Percentiles rank a stretch among this genome's conserved stretches.
Conservation (phyloP, 2,888 invertebrate species). For the Eupithecia inturbata region DNA sequence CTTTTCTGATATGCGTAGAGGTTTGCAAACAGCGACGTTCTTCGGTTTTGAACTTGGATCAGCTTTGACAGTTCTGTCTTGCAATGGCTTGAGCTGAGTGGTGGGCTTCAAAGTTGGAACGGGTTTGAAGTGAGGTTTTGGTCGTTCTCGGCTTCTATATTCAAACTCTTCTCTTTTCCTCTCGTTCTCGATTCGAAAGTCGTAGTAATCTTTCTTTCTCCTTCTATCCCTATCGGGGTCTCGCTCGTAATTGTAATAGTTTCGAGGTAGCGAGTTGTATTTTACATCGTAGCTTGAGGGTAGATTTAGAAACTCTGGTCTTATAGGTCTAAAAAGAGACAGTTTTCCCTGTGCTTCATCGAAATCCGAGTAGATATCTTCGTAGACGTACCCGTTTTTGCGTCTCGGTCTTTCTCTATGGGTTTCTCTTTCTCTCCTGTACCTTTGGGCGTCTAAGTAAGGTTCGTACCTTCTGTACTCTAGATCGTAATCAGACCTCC, state of each 20-base stretch:
- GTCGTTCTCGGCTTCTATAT: slow-evolving; percentile 35
- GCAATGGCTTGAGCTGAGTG: slow-evolving; percentile 37
- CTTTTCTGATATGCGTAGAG: slow-evolving; percentile 70
- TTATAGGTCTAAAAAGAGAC: slow-evolving; percentile 78
- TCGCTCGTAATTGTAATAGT: slow-evolving; percentile 68
- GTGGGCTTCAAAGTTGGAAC: slow-evolving; percentile 18
- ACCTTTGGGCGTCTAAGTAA: slow-evolving; percentile 52
- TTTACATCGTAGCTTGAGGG: slow-evolving; percentile 72
- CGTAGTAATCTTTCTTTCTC: slow-evolving; percentile 76
- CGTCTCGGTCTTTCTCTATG: slow-evolving; percentile 62
- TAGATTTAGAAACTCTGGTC: slow-evolving; percentile 78
- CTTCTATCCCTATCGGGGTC: slow-evolving; percentile 57
- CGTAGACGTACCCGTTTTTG: slow-evolving; percentile 78
- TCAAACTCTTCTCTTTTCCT: slow-evolving; percentile 53
- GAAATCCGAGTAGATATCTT: slow-evolving; percentile 81
- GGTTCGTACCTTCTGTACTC: slow-evolving; percentile 61
- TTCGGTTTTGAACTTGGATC: slow-evolving; percentile 54
- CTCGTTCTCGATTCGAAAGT: slow-evolving; percentile 75
- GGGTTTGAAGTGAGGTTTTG: slow-evolving; percentile 29
- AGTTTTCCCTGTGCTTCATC: slow-evolving; percentile 78
- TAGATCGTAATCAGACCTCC: slow-evolving; percentile 65
- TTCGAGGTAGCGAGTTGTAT: slow-evolving; percentile 77
- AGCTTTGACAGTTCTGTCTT: slow-evolving; percentile 43
- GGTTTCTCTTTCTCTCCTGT: slow-evolving; percentile 56
- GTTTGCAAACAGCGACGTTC: slow-evolving; percentile 77